phyloP scores from a whole-genome alignment of 2,888 invertebrate species.

The Caenorhabditis virilis region DNA sequence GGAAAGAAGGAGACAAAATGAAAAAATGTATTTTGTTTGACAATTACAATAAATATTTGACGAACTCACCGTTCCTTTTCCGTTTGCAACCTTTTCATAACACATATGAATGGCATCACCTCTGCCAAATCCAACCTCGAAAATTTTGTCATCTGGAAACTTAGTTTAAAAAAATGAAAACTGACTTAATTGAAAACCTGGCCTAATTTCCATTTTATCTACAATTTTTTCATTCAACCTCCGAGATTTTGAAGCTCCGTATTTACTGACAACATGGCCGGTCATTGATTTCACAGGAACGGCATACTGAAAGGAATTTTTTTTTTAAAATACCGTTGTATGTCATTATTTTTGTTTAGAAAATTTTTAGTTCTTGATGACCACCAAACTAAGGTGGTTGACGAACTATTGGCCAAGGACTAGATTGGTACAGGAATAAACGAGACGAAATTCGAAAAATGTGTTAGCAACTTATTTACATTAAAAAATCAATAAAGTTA shows the following conservation, averaged over 20 bases:
- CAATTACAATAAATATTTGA: slow-evolving; percentile 3
- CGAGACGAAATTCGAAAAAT: too few species aligned
- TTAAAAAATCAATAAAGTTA: too few species aligned
- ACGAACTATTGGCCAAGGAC: too few species aligned
- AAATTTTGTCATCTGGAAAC: slow-evolving; percentile 53
- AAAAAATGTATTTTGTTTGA: too few species aligned
- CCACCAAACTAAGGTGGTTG: too few species aligned
- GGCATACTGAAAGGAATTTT: slow-evolving; percentile 16
- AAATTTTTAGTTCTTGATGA: too few species aligned
- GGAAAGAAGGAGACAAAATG: neutral
- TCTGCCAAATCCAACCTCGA: slow-evolving; percentile 65
- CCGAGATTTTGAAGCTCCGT: slow-evolving; percentile 24
- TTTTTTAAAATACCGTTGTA: too few species aligned
- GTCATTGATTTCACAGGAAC: slow-evolving; percentile 43
- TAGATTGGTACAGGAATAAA: too few species aligned
- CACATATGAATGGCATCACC: slow-evolving; percentile 54
- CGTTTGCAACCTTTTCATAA: slow-evolving; percentile 37
- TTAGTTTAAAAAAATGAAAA: neutral
- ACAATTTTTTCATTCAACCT: slow-evolving; percentile 44
- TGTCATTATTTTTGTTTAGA: neutral
- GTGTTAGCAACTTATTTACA: too few species aligned
- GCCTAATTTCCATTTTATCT: slow-evolving; percentile 30
- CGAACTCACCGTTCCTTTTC: slow-evolving; percentile 38
- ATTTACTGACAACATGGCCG: slow-evolving; percentile 36
- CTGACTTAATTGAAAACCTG: slow-evolving; percentile 22